phyloP scores from a whole-genome alignment of 2,888 invertebrate species.

The Thymelicus lineola region DNA sequence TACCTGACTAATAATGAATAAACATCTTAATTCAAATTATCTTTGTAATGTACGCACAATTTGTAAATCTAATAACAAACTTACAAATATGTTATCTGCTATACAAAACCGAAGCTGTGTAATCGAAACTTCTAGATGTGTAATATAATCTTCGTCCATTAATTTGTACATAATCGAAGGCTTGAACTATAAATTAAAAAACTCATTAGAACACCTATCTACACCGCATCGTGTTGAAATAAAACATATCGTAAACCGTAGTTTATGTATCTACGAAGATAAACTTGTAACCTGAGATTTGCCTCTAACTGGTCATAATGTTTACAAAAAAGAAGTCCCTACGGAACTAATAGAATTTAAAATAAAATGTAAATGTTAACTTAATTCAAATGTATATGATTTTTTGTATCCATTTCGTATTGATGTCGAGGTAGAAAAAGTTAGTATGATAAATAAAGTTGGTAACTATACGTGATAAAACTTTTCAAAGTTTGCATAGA shows the following conservation, averaged over 20 bases:
- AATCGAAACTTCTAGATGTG: slow-evolving; percentile 23
- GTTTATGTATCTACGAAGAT: slow-evolving; percentile 20
- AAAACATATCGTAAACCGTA: slow-evolving; percentile 24
- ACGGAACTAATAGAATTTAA: too few relatives aligned
- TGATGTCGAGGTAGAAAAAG: too few relatives aligned
- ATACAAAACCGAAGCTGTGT: slow-evolving; percentile 14
- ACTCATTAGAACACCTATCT: slow-evolving; percentile 24
- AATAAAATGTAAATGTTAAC: too few relatives aligned
- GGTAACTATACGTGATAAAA: too few relatives aligned
- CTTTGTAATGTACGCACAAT: not conserved
- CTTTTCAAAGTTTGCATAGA: too few relatives aligned
- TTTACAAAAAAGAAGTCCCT: not conserved
- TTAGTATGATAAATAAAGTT: too few relatives aligned
- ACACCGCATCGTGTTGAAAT: slow-evolving; percentile 19
- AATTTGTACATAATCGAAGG: slow-evolving; percentile 9
- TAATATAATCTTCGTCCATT: slow-evolving; percentile 30
- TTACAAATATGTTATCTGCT: slow-evolving; percentile 10
- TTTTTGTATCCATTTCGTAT: too few relatives aligned
- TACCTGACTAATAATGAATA: too few relatives aligned
- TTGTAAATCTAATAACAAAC: slow-evolving; percentile 16
- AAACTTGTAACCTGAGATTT: slow-evolving; percentile 24
- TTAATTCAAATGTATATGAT: too few relatives aligned
- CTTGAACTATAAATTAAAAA: slow-evolving; percentile 21
- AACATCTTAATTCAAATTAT: not conserved
- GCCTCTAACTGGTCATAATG: not conserved